phyloP scores from a whole-genome alignment of 2,797 vertebrate genomes.

The Poeciliopsis turneri region DNA sequence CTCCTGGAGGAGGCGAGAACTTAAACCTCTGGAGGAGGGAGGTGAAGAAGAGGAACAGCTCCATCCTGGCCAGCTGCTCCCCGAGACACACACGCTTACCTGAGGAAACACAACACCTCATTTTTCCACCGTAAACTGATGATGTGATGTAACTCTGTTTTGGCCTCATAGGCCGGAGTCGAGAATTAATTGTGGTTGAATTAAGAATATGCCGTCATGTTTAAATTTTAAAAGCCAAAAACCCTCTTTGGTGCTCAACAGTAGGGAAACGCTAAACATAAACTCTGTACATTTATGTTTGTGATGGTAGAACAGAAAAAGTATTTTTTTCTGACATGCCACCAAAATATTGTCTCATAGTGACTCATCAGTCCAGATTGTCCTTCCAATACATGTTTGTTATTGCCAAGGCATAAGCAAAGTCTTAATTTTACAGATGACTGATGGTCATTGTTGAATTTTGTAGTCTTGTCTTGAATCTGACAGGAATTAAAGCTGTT shows the following conservation, averaged over 20 bases:
- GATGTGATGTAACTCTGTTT: background rate
- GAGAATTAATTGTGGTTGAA: background rate
- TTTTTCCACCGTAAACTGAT: background rate
- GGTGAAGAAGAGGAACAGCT: slow-evolving; percentile 78
- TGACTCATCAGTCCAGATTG: background rate
- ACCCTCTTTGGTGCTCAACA: background rate
- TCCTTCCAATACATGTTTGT: background rate
- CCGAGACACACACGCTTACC: slow-evolving; percentile 83
- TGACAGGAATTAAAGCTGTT: background rate
- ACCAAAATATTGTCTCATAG: background rate
- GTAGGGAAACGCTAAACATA: background rate
- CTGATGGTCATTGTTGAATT: no score
- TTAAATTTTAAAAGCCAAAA: background rate
- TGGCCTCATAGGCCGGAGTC: background rate
- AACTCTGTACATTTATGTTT: background rate
- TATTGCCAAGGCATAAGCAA: background rate
- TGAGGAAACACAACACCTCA: slow-evolving; percentile 39
- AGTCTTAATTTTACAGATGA: background rate
- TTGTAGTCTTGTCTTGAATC: background rate
- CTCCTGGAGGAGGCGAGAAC: slow-evolving; percentile 63
- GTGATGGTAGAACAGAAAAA: background rate
- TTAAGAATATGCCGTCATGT: background rate
- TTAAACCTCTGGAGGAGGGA: slow-evolving; percentile 85
- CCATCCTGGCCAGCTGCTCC: slow-evolving; percentile 80
- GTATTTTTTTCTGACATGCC: background rate